Conservation (phyloP, 2,113 vertebrate genomes). For the Orycteropus afer region DNA sequence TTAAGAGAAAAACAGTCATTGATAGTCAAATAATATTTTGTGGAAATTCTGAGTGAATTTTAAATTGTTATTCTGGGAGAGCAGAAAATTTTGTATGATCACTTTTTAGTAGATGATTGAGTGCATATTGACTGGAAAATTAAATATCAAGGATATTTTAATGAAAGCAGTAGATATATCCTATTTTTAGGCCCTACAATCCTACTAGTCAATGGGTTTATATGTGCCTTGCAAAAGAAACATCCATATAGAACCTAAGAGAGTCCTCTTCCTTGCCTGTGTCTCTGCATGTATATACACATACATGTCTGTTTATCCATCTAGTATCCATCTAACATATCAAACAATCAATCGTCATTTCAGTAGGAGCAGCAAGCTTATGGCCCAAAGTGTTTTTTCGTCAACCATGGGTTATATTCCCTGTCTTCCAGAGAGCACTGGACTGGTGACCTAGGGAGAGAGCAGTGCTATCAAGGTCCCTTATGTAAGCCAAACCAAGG, state of each 20-base stretch:
- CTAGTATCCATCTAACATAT: too few species aligned
- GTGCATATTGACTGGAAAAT: neutral
- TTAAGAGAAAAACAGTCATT: conserved; percentile 22
- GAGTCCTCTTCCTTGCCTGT: neutral
- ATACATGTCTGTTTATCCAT: neutral
- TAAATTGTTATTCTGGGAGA: neutral
- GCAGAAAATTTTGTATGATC: neutral
- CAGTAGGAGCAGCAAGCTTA: neutral
- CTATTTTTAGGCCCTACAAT: conserved; percentile 37
- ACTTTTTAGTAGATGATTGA: conserved; percentile 10
- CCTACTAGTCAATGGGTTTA: neutral
- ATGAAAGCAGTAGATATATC: neutral
- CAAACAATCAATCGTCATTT: neutral
- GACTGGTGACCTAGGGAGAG: neutral
- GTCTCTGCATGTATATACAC: neutral
- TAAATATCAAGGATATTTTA: conserved; percentile 8
- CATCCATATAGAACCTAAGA: neutral
- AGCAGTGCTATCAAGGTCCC: neutral
- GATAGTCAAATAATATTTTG: neutral
- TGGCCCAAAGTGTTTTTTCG: neutral
- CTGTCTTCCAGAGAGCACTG: neutral
- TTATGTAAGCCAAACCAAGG: neutral
- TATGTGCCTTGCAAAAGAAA: conserved; percentile 13
- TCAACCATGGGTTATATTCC: neutral
- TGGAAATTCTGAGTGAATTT: neutral